These are phyloP conservation scores for Lasioglossum oenotherae DNA, from an alignment of 2,888 invertebrate species.

Conservation along the genomic window DNA sequence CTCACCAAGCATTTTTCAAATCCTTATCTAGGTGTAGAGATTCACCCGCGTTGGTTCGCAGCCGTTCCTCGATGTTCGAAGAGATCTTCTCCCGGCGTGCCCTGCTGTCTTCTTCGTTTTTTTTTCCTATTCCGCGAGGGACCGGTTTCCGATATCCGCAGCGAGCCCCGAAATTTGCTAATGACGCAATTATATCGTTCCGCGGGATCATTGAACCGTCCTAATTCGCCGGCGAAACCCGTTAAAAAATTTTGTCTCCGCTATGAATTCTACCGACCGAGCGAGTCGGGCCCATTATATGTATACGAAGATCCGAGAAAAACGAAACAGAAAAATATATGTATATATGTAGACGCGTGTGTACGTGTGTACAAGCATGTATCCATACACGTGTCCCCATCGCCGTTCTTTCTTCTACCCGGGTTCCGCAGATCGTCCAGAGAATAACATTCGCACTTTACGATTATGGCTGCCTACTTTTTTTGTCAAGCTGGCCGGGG, in stretches of 20 bases:
- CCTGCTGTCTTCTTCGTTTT: not conserved
- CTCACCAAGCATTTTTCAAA: not conserved
- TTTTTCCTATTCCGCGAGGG: conserved; percentile 11
- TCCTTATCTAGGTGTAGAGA: not conserved
- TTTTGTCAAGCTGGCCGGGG: conserved; percentile 58
- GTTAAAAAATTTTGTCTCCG: conserved; percentile 52
- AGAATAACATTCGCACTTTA: conserved; percentile 74
- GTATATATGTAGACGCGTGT: not conserved
- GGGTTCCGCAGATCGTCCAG: conserved; percentile 65
- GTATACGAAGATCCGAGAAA: conserved; percentile 30
- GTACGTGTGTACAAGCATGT: not conserved
- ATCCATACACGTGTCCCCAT: conserved; percentile 15
- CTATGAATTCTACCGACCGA: conserved; percentile 58
- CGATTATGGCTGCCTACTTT: conserved; percentile 72
- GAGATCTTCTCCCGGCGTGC: not conserved
- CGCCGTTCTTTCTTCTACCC: conserved; percentile 55
- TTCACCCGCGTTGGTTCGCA: not conserved
- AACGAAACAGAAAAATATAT: conserved; percentile 6
- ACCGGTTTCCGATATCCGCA: conserved; percentile 47
- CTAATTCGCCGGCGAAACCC: conserved; percentile 52
- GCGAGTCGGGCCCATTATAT: conserved; percentile 51
- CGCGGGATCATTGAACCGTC: conserved; percentile 56
- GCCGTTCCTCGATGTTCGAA: not conserved
- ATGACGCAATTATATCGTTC: conserved; percentile 61
- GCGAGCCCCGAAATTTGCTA: conserved; percentile 45